These are phyloP conservation scores for Montipora sp. DNA, from an alignment of 64 coral and sea anemone genomes.

Conservation along the genomic window DNA sequence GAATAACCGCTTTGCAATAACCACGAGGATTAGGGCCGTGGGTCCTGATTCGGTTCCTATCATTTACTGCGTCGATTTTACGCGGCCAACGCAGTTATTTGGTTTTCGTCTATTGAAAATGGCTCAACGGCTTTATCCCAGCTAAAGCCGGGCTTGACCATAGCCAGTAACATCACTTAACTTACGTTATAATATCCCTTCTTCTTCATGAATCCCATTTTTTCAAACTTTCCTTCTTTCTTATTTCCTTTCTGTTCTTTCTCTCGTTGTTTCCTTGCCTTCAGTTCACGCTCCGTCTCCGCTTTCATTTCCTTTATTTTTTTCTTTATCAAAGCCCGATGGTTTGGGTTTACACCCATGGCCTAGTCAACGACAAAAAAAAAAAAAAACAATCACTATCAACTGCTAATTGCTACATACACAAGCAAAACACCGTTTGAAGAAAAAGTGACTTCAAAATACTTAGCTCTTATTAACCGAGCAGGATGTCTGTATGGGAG, in stretches of 20 bases:
- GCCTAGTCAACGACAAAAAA: background rate
- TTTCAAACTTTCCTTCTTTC: slow-evolving; percentile 73
- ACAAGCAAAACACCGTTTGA: too few relatives aligned
- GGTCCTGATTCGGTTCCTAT: too few relatives aligned
- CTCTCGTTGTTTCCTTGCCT: slow-evolving; percentile 67
- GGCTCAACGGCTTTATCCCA: background rate
- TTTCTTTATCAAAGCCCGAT: slow-evolving; percentile 54
- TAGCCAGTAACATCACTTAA: background rate
- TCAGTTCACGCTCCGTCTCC: slow-evolving; percentile 58
- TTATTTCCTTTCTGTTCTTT: slow-evolving; percentile 62
- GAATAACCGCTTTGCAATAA: too few relatives aligned
- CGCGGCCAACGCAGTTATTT: background rate
- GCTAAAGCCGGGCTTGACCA: too few relatives aligned
- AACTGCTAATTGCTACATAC: background rate
- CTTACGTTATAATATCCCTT: slow-evolving; percentile 63
- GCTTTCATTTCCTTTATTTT: slow-evolving; percentile 64
- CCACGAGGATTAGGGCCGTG: too few relatives aligned
- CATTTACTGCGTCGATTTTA: too few relatives aligned
- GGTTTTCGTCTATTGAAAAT: background rate
- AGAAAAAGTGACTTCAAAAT: too few relatives aligned
- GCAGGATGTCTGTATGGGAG: too few relatives aligned
- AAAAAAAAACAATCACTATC: background rate
- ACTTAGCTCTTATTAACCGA: too few relatives aligned
- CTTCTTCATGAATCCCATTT: slow-evolving; percentile 76
- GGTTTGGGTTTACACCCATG: slow-evolving; percentile 60